Evolutionary conservation across 2,888 invertebrate genomes (phyloP).

Genomic region (Amorpha juglandis): DNA sequence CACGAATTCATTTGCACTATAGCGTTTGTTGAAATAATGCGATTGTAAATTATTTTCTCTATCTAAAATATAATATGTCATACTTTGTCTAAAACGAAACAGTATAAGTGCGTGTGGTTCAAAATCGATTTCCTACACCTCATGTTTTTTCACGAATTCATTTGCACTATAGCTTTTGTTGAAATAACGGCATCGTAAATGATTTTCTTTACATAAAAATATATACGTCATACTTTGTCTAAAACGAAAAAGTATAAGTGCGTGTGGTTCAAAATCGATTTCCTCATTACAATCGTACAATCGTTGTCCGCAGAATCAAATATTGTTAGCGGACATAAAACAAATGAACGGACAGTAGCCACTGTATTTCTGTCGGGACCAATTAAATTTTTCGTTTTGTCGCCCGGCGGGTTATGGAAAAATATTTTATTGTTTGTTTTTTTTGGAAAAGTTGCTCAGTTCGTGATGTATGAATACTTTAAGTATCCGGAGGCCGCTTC

Average conservation of each 20-base stretch:
- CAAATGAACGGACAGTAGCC: constrained; percentile 48
- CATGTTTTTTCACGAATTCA: too few relatives aligned
- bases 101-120: neutral
- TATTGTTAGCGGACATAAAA: constrained; percentile 54
- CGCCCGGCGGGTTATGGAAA: constrained; percentile 35
- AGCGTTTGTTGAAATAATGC: too few relatives aligned
- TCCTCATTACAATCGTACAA: constrained; percentile 7
- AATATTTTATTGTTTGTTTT: constrained; percentile 49
- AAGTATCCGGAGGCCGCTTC: constrained; percentile 3
- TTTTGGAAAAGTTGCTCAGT: constrained; percentile 38
- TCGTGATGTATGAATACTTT: constrained; percentile 24
- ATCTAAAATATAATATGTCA: neutral
- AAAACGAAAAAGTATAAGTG: neutral
- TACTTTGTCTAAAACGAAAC: neutral
- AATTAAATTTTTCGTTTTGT: constrained; percentile 61
- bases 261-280: constrained; percentile 3
- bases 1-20: too few relatives aligned
- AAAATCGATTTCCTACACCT: neutral
- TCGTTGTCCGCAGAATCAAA: constrained; percentile 1
- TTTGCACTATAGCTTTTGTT: too few relatives aligned
- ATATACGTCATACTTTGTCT: neutral
- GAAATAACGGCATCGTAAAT: too few relatives aligned
- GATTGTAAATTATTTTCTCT: too few relatives aligned
- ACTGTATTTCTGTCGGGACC: constrained; percentile 54
- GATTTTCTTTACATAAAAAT: neutral